A percentile compares a stretch with the other conserved stretches of the same genome.
These are phyloP conservation scores for Syngnathus scovelli DNA, from an alignment of 2,113 vertebrate species.

Conservation along the genomic window DNA sequence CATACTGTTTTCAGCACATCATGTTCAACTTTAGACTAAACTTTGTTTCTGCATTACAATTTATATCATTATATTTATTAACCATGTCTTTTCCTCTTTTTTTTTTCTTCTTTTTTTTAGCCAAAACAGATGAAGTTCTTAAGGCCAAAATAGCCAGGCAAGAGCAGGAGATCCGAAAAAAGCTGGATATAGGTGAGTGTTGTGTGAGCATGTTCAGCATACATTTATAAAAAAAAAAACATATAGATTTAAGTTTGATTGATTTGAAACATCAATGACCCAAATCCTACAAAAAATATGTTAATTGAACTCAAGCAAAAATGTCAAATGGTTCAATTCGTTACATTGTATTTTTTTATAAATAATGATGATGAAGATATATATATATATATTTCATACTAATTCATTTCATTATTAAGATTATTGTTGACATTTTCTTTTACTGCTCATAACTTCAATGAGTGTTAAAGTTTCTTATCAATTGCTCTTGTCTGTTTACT, in stretches of 20 bases:
- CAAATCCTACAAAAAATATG: neutral
- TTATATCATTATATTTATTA: neutral
- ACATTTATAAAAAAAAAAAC: neutral
- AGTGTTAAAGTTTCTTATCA: neutral
- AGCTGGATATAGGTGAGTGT: slow-evolving; percentile 82
- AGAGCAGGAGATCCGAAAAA: slow-evolving; percentile 84
- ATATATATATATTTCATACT: no score
- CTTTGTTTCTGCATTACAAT: neutral
- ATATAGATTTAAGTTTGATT: neutral
- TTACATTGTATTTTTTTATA: neutral
- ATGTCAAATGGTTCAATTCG: neutral
- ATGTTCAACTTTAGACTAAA: neutral
- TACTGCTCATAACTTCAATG: neutral
- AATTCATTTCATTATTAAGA: neutral
- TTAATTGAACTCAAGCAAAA: neutral
- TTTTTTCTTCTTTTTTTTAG: slow-evolving; percentile 67
- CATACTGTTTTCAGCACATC: neutral
- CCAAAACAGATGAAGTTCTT: slow-evolving; percentile 89
- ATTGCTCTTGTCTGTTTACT: neutral
- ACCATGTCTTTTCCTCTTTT: neutral
- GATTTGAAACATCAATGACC: neutral
- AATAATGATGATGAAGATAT: no score
- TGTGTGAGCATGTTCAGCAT: neutral
- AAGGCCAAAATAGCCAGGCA: slow-evolving; percentile 86
- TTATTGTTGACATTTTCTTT: neutral